Percentiles rank a stretch among this genome's conserved stretches.
These are phyloP conservation scores for Paradoxurus hermaphroditus DNA, from an alignment of 2,113 vertebrate species.

Conservation along the genomic window DNA sequence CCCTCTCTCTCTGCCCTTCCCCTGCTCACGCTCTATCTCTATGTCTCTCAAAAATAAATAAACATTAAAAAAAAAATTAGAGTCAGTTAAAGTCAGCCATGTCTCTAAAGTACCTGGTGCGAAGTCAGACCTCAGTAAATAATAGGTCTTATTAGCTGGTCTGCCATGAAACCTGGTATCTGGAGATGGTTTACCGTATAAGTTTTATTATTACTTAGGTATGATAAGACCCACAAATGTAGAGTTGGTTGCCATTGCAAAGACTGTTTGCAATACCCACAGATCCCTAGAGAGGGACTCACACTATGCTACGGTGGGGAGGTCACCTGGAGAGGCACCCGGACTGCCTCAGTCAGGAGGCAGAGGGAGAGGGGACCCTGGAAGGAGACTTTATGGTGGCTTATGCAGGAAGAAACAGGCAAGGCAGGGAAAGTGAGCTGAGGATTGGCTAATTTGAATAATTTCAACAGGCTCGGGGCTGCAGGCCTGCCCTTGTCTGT, in stretches of 20 bases:
- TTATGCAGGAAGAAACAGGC: neutral
- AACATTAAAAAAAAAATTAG: no score
- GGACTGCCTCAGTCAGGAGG: neutral
- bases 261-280: neutral
- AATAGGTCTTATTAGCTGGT: neutral
- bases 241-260: neutral
- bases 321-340: neutral
- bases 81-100: neutral
- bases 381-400: neutral
- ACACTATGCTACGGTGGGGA: accelerated
- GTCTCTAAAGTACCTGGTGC: neutral
- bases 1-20: no score
- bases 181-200: neutral
- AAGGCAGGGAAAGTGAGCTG: neutral
- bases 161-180: neutral
- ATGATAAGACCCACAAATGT: neutral
- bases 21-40: no score
- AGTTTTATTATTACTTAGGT: neutral
- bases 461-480: neutral
- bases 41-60: no score
- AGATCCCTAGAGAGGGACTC: neutral
- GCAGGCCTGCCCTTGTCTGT: no score
- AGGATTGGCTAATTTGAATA: neutral
- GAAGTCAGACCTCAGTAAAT: neutral
- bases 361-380: neutral